Base-by-base conservation (phyloP, 2,888 invertebrate genomes). In the Trisateles emortualis region DNA sequence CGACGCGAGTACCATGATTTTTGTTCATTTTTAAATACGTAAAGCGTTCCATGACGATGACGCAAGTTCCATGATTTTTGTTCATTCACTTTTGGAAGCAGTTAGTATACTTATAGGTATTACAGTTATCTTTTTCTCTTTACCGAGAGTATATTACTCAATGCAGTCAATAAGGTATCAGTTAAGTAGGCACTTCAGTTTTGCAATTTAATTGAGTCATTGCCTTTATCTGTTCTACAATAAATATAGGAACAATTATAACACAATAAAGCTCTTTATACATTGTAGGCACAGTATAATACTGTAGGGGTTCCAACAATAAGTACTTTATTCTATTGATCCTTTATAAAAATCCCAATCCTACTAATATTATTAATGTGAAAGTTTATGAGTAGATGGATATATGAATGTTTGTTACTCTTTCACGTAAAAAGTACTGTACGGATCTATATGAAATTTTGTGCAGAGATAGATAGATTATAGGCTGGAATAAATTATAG, bases 161-260 rank as follows among this genome's bases (percentile, higher is more conserved):
- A 13, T 40, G 5, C 5, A 40, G 9, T 22, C 39, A 22, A 39
- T 33, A 43, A n/a, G 24, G n/a, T n/a, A n/a, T n/a, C 13, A 47
- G 26, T 32, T 14, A 14, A 36, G 38, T 36, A 16, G 14, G 10
- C 10, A 24, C 49, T 32, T 43, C 24, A 17, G n/a, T 42, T 30
- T 6, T 22, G 46, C 19, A 43, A 14, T 51, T 60, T 55, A 55
- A 65, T 47, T 32, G 46, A 42, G 50, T 49, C 48, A 57, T 29
- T 39, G 10, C 8, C 42, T 1, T 29, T 30, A 42, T 33, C 44
- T 11, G 29, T 19, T 42, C 49, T 26, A 36, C 22, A 30, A 49
- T 42, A 38, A 43, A 42, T 49, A 49, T 42, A 42, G 42, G 39
- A 17, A 19, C 26, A 14, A 40, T 26, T 14, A 8, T 4, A 8